These are phyloP conservation scores for Magallana nippona DNA, from an alignment of 2,888 invertebrate genomes.

Conservation along the genomic window DNA sequence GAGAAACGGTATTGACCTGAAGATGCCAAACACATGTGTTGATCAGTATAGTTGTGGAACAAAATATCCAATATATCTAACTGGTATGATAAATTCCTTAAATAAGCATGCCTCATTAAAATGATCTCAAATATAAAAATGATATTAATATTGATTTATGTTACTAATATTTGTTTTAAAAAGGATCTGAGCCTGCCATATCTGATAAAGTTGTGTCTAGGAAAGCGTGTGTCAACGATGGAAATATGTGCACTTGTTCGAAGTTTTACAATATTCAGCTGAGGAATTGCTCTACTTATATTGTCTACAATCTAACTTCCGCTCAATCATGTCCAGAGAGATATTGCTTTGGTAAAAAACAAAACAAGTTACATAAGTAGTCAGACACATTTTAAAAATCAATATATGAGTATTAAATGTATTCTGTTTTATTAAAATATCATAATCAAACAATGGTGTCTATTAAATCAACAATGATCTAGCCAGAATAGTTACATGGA, in stretches of 20 bases:
- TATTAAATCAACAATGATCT: no score
- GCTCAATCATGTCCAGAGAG: conserved; percentile 12
- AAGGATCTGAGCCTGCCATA: background rate
- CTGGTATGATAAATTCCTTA: background rate
- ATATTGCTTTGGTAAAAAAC: conserved; percentile 19
- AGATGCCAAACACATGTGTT: conserved; percentile 28
- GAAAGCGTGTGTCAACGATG: conserved; percentile 15
- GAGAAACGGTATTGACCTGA: conserved; percentile 1
- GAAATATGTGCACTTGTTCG: background rate
- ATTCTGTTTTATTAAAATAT: no score
- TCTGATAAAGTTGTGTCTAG: background rate
- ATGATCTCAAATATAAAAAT: background rate
- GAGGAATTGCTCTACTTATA: conserved; percentile 9
- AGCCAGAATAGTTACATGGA: no score
- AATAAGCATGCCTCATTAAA: background rate
- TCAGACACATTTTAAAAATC: no score
- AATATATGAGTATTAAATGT: no score
- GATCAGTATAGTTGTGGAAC: conserved; percentile 3
- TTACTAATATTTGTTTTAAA: conserved; percentile 4
- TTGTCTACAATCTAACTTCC: conserved; percentile 17
- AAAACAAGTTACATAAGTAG: no score
- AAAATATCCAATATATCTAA: conserved; percentile 6
- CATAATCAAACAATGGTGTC: no score
- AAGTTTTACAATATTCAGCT: conserved; percentile 15
- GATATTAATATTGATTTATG: background rate